Evolutionary conservation across 92 coral and sea anemone species (phyloP).

Genomic region (Umimayanthus kanabou): DNA sequence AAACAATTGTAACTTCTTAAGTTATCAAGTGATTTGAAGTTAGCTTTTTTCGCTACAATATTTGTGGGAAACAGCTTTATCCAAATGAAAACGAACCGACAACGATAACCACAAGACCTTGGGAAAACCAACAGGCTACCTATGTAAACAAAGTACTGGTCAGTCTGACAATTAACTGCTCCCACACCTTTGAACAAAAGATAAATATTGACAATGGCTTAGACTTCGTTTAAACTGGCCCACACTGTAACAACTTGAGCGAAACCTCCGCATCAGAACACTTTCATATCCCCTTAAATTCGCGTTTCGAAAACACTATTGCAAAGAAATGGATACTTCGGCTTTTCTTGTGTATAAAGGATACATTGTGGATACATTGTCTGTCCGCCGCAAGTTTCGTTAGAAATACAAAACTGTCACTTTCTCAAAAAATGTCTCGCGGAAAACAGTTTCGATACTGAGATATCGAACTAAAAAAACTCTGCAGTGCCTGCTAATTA

Average conservation of each 20-base stretch:
- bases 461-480: background rate
- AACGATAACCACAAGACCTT: no score
- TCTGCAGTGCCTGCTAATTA: background rate
- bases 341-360: background rate
- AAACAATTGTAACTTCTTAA: background rate
- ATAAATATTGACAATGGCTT: no score
- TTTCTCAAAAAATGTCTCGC: background rate
- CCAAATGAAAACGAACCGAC: no score
- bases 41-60: background rate
- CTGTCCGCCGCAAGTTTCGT: background rate
- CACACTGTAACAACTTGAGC: background rate
- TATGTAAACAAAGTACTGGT: background rate
- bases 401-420: background rate
- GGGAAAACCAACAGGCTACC: background rate
- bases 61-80: no score
- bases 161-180: background rate
- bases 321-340: background rate
- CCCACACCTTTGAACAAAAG: no score
- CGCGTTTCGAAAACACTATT: background rate
- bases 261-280: background rate
- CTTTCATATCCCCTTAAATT: background rate
- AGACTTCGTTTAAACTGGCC: background rate
- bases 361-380: background rate
- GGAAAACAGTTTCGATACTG: background rate
- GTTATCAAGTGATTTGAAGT: background rate